phyloP scores from a whole-genome alignment of 2,797 vertebrate genomes.

The Scleropages formosus region DNA sequence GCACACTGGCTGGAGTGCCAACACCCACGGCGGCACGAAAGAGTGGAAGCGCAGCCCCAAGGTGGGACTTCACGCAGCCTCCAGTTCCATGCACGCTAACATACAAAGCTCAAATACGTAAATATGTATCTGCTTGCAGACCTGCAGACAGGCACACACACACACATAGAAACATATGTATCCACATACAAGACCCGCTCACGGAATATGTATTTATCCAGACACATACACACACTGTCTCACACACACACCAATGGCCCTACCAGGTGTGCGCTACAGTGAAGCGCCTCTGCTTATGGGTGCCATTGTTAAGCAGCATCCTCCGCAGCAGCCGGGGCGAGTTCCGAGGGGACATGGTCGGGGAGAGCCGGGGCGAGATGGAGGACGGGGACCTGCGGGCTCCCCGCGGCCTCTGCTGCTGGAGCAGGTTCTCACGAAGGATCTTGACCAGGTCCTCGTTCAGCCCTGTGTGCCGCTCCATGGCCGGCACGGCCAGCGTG shows the following conservation, averaged over 20 bases:
- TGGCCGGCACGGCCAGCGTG: conserved; percentile 83
- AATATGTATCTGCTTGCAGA: conserved; percentile 24
- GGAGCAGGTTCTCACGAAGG: conserved; percentile 93
- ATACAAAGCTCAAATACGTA: neutral
- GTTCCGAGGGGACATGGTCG: conserved; percentile 85
- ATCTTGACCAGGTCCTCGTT: conserved; percentile 96
- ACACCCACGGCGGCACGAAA: neutral
- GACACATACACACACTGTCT: conserved; percentile 11
- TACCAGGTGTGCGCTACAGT: conserved; percentile 96
- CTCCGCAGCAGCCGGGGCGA: conserved; percentile 91
- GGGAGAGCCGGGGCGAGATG: conserved; percentile 81
- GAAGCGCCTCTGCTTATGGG: conserved; percentile 92
- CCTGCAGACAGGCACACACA: too few relatives aligned
- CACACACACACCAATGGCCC: neutral
- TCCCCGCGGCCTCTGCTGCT: conserved; percentile 82
- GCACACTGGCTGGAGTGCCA: neutral
- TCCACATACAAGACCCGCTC: neutral
- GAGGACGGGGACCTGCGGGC: conserved; percentile 80
- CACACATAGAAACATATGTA: conserved; percentile 16
- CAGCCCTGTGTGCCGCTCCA: conserved; percentile 86
- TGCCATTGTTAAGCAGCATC: conserved; percentile 94
- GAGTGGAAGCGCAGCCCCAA: neutral
- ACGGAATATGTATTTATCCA: neutral
- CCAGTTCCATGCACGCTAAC: neutral
- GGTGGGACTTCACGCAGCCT: neutral